Percentiles rank a stretch among this genome's conserved stretches.
These are phyloP conservation scores for Drosophila pallidifrons DNA, from an alignment of 1,140 invertebrate species.

Conservation along the genomic window DNA sequence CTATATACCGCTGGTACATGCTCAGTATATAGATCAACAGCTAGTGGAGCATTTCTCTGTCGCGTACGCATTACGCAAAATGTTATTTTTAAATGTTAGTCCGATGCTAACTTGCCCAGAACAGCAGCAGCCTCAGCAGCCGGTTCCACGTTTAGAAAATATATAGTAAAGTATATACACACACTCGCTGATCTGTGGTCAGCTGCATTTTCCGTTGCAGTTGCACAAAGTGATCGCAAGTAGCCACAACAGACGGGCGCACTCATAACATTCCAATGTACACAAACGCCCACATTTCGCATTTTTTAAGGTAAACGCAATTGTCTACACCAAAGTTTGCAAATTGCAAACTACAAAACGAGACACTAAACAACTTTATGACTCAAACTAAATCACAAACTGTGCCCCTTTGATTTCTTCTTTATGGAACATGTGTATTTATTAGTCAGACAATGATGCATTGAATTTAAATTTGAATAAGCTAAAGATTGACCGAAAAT, in stretches of 20 bases:
- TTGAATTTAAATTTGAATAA: too few relatives aligned
- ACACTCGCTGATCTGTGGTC: slow-evolving; percentile 12
- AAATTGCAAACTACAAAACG: not conserved
- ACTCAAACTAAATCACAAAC: too few relatives aligned
- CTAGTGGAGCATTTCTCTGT: slow-evolving; percentile 49
- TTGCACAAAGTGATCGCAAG: slow-evolving; percentile 7
- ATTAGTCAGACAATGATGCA: too few relatives aligned
- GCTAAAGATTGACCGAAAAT: not conserved
- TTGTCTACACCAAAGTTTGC: slow-evolving; percentile 19
- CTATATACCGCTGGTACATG: not conserved
- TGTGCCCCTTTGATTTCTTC: too few relatives aligned
- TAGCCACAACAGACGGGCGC: not conserved
- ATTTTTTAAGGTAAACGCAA: not conserved
- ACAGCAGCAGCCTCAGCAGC: slow-evolving; percentile 61
- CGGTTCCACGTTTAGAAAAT: slow-evolving; percentile 29
- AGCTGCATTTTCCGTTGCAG: slow-evolving; percentile 30
- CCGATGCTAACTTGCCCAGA: slow-evolving; percentile 65
- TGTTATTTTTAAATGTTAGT: slow-evolving; percentile 79
- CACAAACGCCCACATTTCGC: slow-evolving; percentile 37
- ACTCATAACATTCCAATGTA: slow-evolving; percentile 27
- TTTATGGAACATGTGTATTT: too few relatives aligned
- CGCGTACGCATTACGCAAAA: slow-evolving; percentile 79
- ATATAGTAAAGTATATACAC: not conserved
- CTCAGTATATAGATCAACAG: slow-evolving; percentile 36
- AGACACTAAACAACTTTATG: too few relatives aligned